Evolutionary conservation across 1,140 invertebrate genomes (phyloP).

Genomic region (Listronotus bonariensis): DNA sequence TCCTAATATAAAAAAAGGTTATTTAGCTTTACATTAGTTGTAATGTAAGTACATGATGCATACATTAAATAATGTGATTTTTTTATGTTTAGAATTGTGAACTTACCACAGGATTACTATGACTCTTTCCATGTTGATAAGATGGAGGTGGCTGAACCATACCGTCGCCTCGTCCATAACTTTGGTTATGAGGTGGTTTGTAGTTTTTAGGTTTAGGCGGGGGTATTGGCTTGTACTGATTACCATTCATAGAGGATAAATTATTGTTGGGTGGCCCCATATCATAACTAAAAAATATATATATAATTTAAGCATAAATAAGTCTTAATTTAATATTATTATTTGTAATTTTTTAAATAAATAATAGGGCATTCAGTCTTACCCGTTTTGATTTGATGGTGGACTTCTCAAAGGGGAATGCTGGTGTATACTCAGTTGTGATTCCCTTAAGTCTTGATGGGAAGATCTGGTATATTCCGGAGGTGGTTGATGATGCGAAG

Average conservation of each 20-base stretch:
- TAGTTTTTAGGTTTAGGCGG: constrained; percentile 92
- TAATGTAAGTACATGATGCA: no score
- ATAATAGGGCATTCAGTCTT: not conserved
- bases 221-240: constrained; percentile 81
- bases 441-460: constrained; percentile 53
- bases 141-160: constrained; percentile 48
- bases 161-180: constrained; percentile 42
- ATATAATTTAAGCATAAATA: not conserved
- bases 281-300: constrained; percentile 36
- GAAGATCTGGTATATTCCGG: constrained; percentile 50
- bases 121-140: constrained; percentile 57
- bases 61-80: no score
- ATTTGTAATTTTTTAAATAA: not conserved
- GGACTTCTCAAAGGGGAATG: constrained; percentile 52
- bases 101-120: constrained; percentile 55
- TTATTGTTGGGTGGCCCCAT: constrained; percentile 39
- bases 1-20: constrained; percentile 39
- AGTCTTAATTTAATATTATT: no score
- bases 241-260: constrained; percentile 43
- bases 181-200: constrained; percentile 68
- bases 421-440: constrained; percentile 53
- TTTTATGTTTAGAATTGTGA: constrained; percentile 6
- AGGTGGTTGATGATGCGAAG: constrained; percentile 33
- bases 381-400: constrained; percentile 43
- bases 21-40: no score